These are phyloP conservation scores for Neuroscelio doddi DNA, from an alignment of 2,888 invertebrate genomes.

Conservation along the genomic window DNA sequence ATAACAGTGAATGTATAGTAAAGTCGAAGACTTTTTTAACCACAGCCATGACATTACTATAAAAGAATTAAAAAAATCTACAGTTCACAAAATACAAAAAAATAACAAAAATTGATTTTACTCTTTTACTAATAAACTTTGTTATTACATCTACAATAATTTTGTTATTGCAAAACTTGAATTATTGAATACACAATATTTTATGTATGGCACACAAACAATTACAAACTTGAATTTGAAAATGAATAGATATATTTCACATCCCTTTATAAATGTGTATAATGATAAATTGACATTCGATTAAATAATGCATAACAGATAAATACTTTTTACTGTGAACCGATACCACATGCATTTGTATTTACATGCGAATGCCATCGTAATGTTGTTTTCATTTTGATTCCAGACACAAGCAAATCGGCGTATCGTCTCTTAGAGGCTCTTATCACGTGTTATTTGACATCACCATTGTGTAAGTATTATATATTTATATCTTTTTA, in stretches of 20 bases:
- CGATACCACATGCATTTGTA: conserved; percentile 4
- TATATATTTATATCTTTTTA: conserved; percentile 25
- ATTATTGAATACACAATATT: too few relatives aligned
- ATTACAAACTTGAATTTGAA: neutral
- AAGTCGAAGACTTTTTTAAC: too few relatives aligned
- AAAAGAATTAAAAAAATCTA: too few relatives aligned
- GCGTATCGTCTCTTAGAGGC: conserved; percentile 66
- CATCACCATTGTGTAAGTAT: conserved; percentile 64
- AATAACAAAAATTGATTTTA: too few relatives aligned
- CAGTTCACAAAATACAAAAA: too few relatives aligned
- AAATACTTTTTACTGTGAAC: neutral
- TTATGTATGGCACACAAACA: too few relatives aligned
- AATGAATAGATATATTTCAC: neutral
- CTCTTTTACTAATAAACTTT: too few relatives aligned
- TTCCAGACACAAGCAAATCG: conserved; percentile 65
- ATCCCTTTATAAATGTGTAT: conserved; percentile 3
- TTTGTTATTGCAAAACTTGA: too few relatives aligned
- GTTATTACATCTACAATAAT: too few relatives aligned
- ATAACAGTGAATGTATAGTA: too few relatives aligned
- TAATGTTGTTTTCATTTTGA: conserved; percentile 29
- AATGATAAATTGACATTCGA: conserved; percentile 6
- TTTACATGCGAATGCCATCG: neutral
- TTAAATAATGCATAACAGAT: conserved; percentile 19
- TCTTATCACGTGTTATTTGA: conserved; percentile 66
- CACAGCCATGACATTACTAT: too few relatives aligned